Conservation (phyloP, 2,888 invertebrate genomes). For the Drosophila fungiperda region DNA sequence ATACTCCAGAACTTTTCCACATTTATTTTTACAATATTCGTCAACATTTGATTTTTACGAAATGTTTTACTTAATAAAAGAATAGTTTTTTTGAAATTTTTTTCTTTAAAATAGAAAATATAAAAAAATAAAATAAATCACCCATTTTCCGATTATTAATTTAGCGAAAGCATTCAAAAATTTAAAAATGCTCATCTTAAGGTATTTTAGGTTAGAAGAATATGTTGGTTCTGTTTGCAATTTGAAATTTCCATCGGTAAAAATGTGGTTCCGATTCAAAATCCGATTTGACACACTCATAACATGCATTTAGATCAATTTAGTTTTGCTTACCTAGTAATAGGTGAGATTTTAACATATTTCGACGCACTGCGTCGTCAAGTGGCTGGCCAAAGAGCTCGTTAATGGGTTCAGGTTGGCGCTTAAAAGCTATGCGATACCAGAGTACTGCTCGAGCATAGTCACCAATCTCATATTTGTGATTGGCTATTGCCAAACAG, state of each 20-base stretch:
- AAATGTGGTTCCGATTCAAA: neutral
- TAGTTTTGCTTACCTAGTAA: slow-evolving; percentile 26
- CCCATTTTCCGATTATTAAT: neutral
- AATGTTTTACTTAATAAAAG: neutral
- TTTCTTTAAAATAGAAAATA: neutral
- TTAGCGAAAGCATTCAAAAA: neutral
- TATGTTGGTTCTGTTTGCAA: neutral
- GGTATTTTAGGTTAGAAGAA: no score
- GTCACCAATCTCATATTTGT: slow-evolving; percentile 28
- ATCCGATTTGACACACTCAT: neutral
- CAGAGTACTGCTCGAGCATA: slow-evolving; percentile 42
- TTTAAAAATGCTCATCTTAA: neutral
- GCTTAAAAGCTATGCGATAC: slow-evolving; percentile 39
- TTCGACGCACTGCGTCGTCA: slow-evolving; percentile 3
- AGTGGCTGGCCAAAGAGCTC: slow-evolving; percentile 17
- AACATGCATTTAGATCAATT: neutral
- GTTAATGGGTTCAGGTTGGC: neutral
- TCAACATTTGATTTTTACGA: neutral
- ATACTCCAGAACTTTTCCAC: neutral
- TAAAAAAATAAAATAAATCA: neutral
- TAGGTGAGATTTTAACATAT: slow-evolving; percentile 20
- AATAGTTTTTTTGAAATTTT: neutral
- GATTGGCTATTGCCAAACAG: slow-evolving; percentile 48
- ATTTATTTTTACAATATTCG: neutral
- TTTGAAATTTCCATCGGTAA: neutral